phyloP scores from a whole-genome alignment of 2,888 invertebrate genomes.

The Hermaeophaga mercurialis region DNA sequence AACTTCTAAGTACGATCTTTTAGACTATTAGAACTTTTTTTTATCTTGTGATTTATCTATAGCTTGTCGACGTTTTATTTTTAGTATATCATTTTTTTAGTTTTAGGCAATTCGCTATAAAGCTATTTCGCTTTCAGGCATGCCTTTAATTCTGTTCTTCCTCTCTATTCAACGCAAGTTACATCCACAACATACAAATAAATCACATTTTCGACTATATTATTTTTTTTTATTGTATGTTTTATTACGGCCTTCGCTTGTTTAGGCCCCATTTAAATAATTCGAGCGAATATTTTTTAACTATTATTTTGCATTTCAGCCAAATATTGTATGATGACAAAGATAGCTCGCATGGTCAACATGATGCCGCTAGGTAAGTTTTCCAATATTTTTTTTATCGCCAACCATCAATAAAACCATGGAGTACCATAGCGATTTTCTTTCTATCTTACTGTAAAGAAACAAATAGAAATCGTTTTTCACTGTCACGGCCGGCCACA shows the following conservation, averaged over 20 bases:
- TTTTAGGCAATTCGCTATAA: slow-evolving; percentile 33
- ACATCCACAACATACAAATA: slow-evolving; percentile 30
- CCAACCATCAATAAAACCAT: too few relatives aligned
- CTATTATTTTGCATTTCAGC: slow-evolving; percentile 58
- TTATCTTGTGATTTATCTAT: slow-evolving; percentile 26
- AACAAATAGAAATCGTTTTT: too few relatives aligned
- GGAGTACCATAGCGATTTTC: too few relatives aligned
- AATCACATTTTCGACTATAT: slow-evolving; percentile 23
- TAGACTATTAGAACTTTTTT: slow-evolving; percentile 29
- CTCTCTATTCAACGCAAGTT: slow-evolving; percentile 37
- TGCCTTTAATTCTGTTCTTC: slow-evolving; percentile 36
- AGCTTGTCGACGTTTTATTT: slow-evolving; percentile 13
- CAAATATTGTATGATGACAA: slow-evolving; percentile 72
- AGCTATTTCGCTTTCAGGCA: slow-evolving; percentile 38
- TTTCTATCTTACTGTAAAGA: too few relatives aligned
- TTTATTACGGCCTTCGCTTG: slow-evolving; percentile 35
- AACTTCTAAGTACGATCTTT: slow-evolving; percentile 22
- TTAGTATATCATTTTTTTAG: slow-evolving; percentile 27
- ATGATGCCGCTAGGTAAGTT: slow-evolving; percentile 61
- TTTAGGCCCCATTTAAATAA: slow-evolving; percentile 22
- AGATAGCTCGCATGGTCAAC: slow-evolving; percentile 62
- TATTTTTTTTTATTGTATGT: slow-evolving; percentile 19
- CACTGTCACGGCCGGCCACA: too few relatives aligned
- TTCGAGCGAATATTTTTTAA: slow-evolving; percentile 12
- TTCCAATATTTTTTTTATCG: too few relatives aligned